Conservation (phyloP, 2,888 invertebrate species). For the Augiades crinisus region DNA sequence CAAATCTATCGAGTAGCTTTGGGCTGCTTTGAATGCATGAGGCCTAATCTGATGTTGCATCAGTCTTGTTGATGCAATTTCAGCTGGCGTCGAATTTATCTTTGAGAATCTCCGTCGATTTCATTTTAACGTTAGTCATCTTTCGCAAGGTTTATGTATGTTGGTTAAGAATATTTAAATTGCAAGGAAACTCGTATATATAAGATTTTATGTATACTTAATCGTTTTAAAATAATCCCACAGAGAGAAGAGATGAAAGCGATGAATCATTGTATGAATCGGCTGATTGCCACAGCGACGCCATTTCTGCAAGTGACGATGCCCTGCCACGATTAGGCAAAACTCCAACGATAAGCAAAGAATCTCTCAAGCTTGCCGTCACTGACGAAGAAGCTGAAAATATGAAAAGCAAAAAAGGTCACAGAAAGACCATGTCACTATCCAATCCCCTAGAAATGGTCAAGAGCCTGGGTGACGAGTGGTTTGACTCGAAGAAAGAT, state of each 20-base stretch:
- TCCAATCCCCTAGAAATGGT: slow-evolving; percentile 75
- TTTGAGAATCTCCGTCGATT: neutral
- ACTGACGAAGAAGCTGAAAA: slow-evolving; percentile 72
- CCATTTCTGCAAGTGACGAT: slow-evolving; percentile 71
- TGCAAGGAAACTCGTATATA: slow-evolving; percentile 31
- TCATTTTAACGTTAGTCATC: neutral
- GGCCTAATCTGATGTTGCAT: slow-evolving; percentile 10
- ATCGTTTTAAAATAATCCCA: slow-evolving; percentile 33
- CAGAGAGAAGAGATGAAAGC: slow-evolving; percentile 75
- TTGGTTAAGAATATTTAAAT: slow-evolving; percentile 11
- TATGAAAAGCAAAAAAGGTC: slow-evolving; percentile 58
- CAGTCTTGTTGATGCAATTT: neutral
- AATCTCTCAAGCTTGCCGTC: slow-evolving; percentile 69
- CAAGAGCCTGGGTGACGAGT: slow-evolving; percentile 70
- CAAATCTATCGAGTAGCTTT: slow-evolving; percentile 15
- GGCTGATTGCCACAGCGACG: slow-evolving; percentile 72
- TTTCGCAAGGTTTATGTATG: neutral
- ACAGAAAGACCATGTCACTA: slow-evolving; percentile 74
- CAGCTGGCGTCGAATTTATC: neutral
- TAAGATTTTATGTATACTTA: slow-evolving; percentile 13
- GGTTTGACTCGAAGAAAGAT: slow-evolving; percentile 67
- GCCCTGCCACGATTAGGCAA: slow-evolving; percentile 61
- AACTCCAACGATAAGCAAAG: slow-evolving; percentile 72
- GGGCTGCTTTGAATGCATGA: slow-evolving; percentile 12
- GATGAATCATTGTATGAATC: slow-evolving; percentile 76